Percentiles rank a stretch among this genome's conserved stretches.
These are phyloP conservation scores for Hybos culiciformis DNA, from an alignment of 2,888 invertebrate genomes.

Conservation along the genomic window DNA sequence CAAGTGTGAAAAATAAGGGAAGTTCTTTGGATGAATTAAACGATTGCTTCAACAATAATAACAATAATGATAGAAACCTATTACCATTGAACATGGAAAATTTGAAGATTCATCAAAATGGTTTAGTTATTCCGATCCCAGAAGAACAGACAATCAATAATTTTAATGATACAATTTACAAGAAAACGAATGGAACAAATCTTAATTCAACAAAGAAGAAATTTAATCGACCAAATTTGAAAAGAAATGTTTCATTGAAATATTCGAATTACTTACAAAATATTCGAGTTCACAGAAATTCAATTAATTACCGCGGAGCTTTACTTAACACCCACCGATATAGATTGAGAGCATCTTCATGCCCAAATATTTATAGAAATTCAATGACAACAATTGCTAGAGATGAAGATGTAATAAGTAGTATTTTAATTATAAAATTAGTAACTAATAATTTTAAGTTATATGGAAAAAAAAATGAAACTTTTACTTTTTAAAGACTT, in stretches of 20 bases:
- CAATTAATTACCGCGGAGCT: conserved; percentile 74
- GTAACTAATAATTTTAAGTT: neutral
- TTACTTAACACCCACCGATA: conserved; percentile 72
- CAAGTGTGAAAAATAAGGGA: conserved; percentile 24
- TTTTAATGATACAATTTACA: conserved; percentile 12
- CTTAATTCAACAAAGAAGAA: conserved; percentile 24
- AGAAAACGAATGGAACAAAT: conserved; percentile 14
- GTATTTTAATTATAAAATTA: too few relatives aligned
- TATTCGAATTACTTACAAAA: conserved; percentile 51
- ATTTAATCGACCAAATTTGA: conserved; percentile 27
- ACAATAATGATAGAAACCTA: conserved; percentile 10
- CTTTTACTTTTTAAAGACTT: neutral
- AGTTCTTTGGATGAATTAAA: conserved; percentile 31
- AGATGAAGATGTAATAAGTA: conserved; percentile 56
- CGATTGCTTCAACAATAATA: conserved; percentile 18
- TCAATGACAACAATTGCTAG: conserved; percentile 76
- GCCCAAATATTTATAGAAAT: conserved; percentile 80
- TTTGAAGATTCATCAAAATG: conserved; percentile 17
- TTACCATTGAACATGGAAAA: conserved; percentile 23
- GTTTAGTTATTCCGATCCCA: conserved; percentile 25
- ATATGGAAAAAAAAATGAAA: neutral
- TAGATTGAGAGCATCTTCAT: conserved; percentile 70
- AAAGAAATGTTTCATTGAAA: conserved; percentile 29
- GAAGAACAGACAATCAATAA: conserved; percentile 20
- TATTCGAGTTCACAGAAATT: conserved; percentile 57